A percentile compares a stretch with the other conserved stretches of the same genome.
Evolutionary conservation across 2,113 vertebrate genomes (phyloP).

Genomic region (Hypocryptadius cinnamomeus): DNA sequence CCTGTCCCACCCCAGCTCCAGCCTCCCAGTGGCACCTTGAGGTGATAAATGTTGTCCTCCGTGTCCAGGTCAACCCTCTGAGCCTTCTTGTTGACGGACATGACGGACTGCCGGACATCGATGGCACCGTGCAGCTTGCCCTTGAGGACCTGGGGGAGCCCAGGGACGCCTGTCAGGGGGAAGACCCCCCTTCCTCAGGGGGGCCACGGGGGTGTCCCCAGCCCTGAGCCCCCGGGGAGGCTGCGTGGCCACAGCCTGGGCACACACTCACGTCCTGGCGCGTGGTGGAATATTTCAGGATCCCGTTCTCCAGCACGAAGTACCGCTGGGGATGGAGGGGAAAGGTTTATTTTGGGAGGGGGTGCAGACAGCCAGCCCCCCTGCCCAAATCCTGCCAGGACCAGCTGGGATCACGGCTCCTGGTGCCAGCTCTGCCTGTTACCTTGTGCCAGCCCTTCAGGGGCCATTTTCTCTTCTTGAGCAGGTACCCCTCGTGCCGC

Average conservation of each 20-base stretch:
- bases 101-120: conserved; percentile 84
- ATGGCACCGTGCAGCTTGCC: conserved; percentile 88
- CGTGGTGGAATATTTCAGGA: conserved; percentile 82
- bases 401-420: rapidly evolving
- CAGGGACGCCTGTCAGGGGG: neutral
- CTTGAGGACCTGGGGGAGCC: conserved; percentile 73
- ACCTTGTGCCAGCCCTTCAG: conserved; percentile 98
- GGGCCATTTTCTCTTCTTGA: conserved; percentile 94
- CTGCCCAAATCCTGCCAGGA: rapidly evolving
- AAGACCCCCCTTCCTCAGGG: neutral
- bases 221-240: rapidly evolving
- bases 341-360: neutral
- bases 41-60: conserved; percentile 88
- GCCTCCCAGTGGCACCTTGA: conserved; percentile 71
- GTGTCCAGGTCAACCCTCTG: conserved; percentile 89
- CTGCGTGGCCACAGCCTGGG: rapidly evolving
- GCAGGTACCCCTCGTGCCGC: conserved; percentile 85
- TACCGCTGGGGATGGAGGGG: conserved; percentile 75
- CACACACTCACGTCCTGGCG: conserved; percentile 83
- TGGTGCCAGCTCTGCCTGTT: neutral
- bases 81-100: conserved; percentile 92
- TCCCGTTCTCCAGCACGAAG: conserved; percentile 85
- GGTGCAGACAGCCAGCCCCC: rapidly evolving
- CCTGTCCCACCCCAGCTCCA: rapidly evolving
- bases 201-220: neutral